A percentile compares a stretch with the other conserved stretches of the same genome.
Evolutionary conservation across 2,797 vertebrate genomes (phyloP).

Genomic region (Cuniculus paca): DNA sequence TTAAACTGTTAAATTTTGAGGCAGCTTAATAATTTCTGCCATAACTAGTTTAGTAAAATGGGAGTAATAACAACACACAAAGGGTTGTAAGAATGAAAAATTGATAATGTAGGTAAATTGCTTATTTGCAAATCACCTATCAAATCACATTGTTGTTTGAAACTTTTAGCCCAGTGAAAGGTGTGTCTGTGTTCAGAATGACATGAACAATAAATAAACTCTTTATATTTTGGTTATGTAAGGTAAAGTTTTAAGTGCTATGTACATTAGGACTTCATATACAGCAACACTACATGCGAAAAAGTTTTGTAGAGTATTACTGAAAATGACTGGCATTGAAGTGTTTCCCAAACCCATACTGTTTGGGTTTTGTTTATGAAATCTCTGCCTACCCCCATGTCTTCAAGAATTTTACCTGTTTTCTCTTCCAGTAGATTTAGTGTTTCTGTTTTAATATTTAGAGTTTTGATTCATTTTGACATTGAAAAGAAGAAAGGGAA

Average conservation of each 20-base stretch:
- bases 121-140: not conserved
- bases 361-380: too few relatives aligned
- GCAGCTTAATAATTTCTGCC: not conserved
- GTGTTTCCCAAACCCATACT: too few relatives aligned
- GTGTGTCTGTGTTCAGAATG: not conserved
- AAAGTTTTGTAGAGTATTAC: not conserved
- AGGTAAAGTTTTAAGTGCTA: not conserved
- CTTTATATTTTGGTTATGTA: not conserved
- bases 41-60: not conserved
- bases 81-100: not conserved
- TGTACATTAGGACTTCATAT: not conserved
- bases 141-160: not conserved
- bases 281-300: not conserved
- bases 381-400: too few relatives aligned
- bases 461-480: too few relatives aligned
- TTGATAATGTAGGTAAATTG: not conserved
- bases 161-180: not conserved
- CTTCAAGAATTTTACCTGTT: too few relatives aligned
- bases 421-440: too few relatives aligned
- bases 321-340: not conserved
- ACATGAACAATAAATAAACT: not conserved
- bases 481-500: too few relatives aligned
- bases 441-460: too few relatives aligned
- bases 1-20: not conserved
- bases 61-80: not conserved